Evolutionary conservation across 2,113 vertebrate genomes (phyloP).

Genomic region (Hepsetus odoe): DNA sequence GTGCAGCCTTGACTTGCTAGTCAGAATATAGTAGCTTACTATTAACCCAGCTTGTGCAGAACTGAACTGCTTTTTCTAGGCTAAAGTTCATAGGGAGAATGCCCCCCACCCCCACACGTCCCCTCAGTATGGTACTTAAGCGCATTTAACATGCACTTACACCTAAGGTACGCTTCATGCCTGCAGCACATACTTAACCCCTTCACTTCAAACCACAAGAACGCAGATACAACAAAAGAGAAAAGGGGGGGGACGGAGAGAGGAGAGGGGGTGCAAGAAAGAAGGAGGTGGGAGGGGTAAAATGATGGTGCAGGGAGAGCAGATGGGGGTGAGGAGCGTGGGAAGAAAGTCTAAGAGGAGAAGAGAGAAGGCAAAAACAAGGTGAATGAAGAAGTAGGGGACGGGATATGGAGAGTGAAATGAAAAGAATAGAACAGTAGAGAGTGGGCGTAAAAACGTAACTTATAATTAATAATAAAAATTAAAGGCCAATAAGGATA

Average conservation of each 20-base stretch:
- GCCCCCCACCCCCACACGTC: not conserved
- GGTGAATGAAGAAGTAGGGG: no score
- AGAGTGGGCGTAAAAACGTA: no score
- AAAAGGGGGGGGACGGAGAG: not conserved
- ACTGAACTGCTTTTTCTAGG: not conserved
- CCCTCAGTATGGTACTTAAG: conserved; percentile 9
- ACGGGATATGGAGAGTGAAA: no score
- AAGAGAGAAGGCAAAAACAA: not conserved
- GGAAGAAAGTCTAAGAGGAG: not conserved
- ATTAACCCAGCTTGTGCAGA: not conserved
- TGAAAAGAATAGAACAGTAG: no score
- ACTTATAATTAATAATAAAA: no score
- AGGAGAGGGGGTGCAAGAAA: not conserved
- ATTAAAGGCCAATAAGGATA: no score
- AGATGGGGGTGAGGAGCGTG: not conserved
- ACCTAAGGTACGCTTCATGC: not conserved
- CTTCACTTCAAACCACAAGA: conserved; percentile 21
- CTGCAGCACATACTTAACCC: conserved; percentile 18
- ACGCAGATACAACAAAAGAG: conserved; percentile 11
- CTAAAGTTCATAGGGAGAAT: conserved; percentile 30
- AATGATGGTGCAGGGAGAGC: not conserved
- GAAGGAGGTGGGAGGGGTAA: not conserved
- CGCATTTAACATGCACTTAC: conserved; percentile 21
- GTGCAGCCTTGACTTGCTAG: not conserved
- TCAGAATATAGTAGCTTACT: not conserved